Evolutionary conservation across 1,140 invertebrate species (phyloP).

Genomic region (Scaptodrosophila lebanonensis): DNA sequence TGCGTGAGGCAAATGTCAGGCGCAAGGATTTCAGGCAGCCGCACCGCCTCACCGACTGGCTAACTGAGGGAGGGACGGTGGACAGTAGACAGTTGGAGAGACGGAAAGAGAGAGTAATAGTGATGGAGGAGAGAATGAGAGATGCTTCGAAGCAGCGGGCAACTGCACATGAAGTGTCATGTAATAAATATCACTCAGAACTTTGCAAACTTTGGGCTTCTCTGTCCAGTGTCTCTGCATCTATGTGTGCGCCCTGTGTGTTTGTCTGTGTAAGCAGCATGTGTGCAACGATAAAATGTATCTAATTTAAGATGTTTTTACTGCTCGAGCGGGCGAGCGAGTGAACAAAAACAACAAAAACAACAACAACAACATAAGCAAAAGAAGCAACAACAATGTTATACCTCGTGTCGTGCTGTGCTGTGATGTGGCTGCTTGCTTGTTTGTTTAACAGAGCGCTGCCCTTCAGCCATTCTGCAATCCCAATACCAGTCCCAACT

Average conservation of each 20-base stretch:
- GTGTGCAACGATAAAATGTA: conserved; percentile 72
- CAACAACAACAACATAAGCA: no score
- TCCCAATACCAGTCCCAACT: background rate
- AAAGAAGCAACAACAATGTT: no score
- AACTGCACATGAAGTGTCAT: conserved; percentile 56
- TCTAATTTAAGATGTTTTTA: conserved; percentile 73
- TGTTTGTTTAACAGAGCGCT: no score
- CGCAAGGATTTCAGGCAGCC: no score
- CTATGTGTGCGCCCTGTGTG: conserved; percentile 3
- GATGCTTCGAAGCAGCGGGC: background rate
- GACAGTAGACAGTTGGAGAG: no score
- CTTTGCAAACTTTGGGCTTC: conserved; percentile 36
- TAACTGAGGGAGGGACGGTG: no score
- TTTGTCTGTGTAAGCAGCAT: conserved; percentile 26
- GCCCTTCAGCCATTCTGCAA: no score
- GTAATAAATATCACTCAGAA: conserved; percentile 70
- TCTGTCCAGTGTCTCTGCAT: background rate
- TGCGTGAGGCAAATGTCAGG: no score
- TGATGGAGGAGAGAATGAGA: background rate
- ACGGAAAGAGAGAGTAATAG: conserved; percentile 12
- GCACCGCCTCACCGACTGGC: no score
- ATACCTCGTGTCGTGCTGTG: no score
- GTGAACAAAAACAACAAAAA: no score
- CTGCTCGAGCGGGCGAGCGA: conserved; percentile 45
- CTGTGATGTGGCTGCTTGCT: no score